Evolutionary conservation across 2,113 vertebrate species (phyloP).

Genomic region (Chlamydotis undulata): DNA sequence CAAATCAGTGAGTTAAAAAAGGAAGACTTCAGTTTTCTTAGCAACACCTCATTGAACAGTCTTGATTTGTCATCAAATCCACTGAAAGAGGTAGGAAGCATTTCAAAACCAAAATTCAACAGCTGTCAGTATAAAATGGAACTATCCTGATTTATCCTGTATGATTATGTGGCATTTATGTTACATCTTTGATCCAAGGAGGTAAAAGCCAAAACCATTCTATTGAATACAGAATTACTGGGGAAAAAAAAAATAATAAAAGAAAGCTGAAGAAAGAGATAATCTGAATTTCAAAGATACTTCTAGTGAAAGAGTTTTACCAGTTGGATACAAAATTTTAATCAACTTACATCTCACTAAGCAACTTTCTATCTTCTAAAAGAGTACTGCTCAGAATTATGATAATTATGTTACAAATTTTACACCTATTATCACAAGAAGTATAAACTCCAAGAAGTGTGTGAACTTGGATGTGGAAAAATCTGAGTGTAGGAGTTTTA

Average conservation of each 20-base stretch:
- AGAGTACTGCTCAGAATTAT: background rate
- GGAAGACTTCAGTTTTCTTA: constrained; percentile 85
- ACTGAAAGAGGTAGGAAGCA: constrained; percentile 81
- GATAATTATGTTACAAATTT: background rate
- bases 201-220: background rate
- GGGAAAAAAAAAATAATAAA: no score
- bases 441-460: background rate
- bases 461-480: background rate
- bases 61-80: constrained; percentile 85
- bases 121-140: background rate
- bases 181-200: background rate
- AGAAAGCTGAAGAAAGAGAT: no score
- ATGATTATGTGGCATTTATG: background rate
- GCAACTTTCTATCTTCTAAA: background rate
- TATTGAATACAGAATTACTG: background rate
- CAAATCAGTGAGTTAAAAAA: constrained; percentile 75
- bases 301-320: no score
- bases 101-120: background rate
- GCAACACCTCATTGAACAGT: constrained; percentile 75
- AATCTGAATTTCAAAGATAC: no score
- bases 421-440: background rate
- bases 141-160: background rate
- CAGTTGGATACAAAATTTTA: no score
- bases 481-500: background rate
- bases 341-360: background rate